phyloP scores from a whole-genome alignment of 2,888 invertebrate species.

The Caenorhabditis macrosperma region DNA sequence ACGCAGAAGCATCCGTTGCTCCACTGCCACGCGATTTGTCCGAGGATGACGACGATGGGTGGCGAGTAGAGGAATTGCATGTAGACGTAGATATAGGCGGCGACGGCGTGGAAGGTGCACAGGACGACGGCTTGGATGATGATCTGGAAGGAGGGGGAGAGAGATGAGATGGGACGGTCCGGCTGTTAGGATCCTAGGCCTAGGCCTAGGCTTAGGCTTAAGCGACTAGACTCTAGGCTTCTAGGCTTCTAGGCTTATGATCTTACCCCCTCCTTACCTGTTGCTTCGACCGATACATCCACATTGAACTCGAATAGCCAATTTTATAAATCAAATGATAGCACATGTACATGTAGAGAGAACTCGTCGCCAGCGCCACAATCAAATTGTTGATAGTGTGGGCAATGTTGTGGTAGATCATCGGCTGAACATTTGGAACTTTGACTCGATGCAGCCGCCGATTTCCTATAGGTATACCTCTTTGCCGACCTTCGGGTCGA shows the following conservation, averaged over 20 bases:
- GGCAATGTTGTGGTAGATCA: slow-evolving; percentile 21
- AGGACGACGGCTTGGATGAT: slow-evolving; percentile 56
- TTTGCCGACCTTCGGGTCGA: slow-evolving; percentile 31
- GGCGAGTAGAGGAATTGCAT: slow-evolving; percentile 62
- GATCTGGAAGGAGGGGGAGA: slow-evolving; percentile 47
- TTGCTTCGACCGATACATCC: slow-evolving; percentile 21
- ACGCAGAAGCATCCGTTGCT: slow-evolving; percentile 55
- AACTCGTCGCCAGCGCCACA: slow-evolving; percentile 49
- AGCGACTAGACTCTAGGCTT: background rate
- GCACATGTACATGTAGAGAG: slow-evolving; percentile 45
- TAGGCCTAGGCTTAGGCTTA: background rate
- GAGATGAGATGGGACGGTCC: no score
- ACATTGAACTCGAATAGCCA: slow-evolving; percentile 10
- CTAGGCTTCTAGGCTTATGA: background rate
- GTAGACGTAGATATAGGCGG: slow-evolving; percentile 63
- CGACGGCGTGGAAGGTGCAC: slow-evolving; percentile 57
- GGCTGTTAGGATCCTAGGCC: background rate
- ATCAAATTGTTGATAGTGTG: slow-evolving; percentile 62
- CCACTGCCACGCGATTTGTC: slow-evolving; percentile 62
- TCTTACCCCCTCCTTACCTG: background rate
- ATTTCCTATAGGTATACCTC: no score
- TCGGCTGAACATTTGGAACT: slow-evolving; percentile 26
- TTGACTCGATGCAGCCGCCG: no score
- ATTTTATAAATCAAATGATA: slow-evolving; percentile 36
- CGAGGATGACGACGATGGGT: slow-evolving; percentile 51